Evolutionary conservation across 2,888 invertebrate species (phyloP).

Genomic region (Scaptomyza caliginosa): DNA sequence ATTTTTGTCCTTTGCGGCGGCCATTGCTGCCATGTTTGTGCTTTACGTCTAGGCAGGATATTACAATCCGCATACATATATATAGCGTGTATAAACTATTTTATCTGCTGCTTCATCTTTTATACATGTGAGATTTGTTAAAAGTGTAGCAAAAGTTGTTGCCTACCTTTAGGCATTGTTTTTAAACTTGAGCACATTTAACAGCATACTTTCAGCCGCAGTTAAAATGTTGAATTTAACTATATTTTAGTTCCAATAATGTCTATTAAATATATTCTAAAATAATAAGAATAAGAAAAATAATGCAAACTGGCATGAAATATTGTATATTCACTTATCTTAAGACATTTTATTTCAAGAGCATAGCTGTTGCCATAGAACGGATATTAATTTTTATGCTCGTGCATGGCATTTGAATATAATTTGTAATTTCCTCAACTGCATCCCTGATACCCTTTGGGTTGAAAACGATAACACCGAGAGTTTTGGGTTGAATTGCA

Average conservation of each 20-base stretch:
- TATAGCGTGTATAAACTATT: too few species aligned
- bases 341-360: not conserved
- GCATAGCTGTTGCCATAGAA: conserved; percentile 22
- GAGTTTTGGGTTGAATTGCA: not conserved
- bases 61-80: not conserved
- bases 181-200: not conserved
- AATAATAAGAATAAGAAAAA: not conserved
- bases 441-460: conserved; percentile 37
- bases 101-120: conserved; percentile 5
- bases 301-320: not conserved
- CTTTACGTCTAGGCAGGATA: conserved; percentile 76
- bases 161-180: conserved; percentile 27
- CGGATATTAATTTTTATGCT: conserved; percentile 73
- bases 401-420: conserved; percentile 71
- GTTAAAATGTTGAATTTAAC: not conserved
- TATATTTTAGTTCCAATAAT: not conserved
- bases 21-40: conserved; percentile 83
- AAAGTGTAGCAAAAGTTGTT: conserved; percentile 1
- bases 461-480: not conserved
- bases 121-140: not conserved
- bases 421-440: conserved; percentile 70
- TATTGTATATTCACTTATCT: not conserved
- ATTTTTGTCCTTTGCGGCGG: conserved; percentile 81
- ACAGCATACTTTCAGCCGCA: conserved; percentile 43
- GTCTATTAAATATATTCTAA: not conserved